Conservation (phyloP, 2,113 vertebrate species). For the Cavia aperea region DNA sequence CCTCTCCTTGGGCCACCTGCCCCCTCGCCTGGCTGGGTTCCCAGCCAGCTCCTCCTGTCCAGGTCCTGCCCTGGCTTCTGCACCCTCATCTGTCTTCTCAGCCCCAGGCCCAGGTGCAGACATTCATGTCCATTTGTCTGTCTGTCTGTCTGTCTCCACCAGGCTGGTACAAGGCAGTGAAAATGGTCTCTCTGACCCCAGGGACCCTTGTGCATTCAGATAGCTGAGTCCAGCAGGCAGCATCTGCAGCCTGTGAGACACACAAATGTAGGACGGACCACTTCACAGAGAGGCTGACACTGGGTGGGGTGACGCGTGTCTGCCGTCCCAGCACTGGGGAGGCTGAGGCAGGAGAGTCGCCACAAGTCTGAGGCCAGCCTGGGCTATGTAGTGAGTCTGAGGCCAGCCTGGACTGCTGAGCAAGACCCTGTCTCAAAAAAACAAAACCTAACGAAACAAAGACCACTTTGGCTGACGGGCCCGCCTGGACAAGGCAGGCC, state of each 20-base stretch:
- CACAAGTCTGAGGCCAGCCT: not conserved
- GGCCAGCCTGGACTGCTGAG: not conserved
- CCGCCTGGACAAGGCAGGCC: too few species aligned
- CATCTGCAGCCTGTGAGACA: not conserved
- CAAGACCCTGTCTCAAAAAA: not conserved
- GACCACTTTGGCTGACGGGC: too few species aligned
- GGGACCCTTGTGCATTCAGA: not conserved
- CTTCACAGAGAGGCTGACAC: not conserved
- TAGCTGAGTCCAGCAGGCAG: not conserved
- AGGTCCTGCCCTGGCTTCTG: rapidly evolving
- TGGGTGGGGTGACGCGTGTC: rapidly evolving
- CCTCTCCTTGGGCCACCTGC: slow-evolving; percentile 5
- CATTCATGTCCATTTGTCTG: not conserved
- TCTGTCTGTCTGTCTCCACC: not conserved
- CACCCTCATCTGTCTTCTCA: not conserved
- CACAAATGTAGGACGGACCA: not conserved
- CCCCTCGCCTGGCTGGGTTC: not conserved
- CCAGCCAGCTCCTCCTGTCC: not conserved
- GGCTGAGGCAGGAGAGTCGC: not conserved
- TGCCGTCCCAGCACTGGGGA: not conserved
- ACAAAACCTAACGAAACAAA: not conserved
- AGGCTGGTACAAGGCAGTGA: not conserved
- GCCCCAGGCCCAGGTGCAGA: not conserved
- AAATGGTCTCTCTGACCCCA: not conserved
- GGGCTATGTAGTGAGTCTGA: not conserved